phyloP scores from a whole-genome alignment of 1,140 invertebrate genomes.

The Leptoteleia sp. region DNA sequence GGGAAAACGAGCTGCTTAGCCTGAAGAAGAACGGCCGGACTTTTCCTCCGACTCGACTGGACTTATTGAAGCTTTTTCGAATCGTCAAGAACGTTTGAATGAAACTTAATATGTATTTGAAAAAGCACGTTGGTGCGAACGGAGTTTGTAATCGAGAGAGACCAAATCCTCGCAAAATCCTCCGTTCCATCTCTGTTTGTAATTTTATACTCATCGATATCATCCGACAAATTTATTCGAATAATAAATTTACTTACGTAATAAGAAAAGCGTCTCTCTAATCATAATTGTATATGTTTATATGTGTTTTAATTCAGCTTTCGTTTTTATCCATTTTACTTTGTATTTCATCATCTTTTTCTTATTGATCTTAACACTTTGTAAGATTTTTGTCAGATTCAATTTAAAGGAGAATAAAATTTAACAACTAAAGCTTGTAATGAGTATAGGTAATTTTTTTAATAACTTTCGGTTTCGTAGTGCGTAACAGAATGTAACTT shows the following conservation, averaged over 20 bases:
- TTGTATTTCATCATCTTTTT: background rate
- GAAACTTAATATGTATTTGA: slow-evolving; percentile 37
- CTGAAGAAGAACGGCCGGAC: slow-evolving; percentile 5
- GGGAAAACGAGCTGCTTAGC: slow-evolving; percentile 8
- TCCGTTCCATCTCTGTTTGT: slow-evolving; percentile 60
- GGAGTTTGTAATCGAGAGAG: slow-evolving; percentile 44
- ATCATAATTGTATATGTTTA: slow-evolving; percentile 21
- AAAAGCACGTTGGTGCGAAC: slow-evolving; percentile 41
- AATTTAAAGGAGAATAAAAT: too few species aligned
- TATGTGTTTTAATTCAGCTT: slow-evolving; percentile 28
- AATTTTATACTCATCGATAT: slow-evolving; percentile 67
- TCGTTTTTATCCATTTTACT: background rate
- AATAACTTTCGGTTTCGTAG: too few species aligned
- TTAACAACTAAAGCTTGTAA: too few species aligned
- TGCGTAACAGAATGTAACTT: too few species aligned
- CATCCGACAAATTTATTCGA: slow-evolving; percentile 56
- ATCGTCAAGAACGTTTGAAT: slow-evolving; percentile 32
- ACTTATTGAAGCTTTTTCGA: slow-evolving; percentile 48
- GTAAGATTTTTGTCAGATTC: too few species aligned
- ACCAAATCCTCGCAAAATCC: slow-evolving; percentile 46
- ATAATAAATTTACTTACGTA: slow-evolving; percentile 31
- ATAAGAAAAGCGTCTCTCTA: slow-evolving; percentile 29
- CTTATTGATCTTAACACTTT: background rate
- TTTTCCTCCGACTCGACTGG: slow-evolving; percentile 22
- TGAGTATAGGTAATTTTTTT: too few species aligned